Base-by-base conservation (phyloP, 2,113 vertebrate species). In the Salvelinus sp. region DNA sequence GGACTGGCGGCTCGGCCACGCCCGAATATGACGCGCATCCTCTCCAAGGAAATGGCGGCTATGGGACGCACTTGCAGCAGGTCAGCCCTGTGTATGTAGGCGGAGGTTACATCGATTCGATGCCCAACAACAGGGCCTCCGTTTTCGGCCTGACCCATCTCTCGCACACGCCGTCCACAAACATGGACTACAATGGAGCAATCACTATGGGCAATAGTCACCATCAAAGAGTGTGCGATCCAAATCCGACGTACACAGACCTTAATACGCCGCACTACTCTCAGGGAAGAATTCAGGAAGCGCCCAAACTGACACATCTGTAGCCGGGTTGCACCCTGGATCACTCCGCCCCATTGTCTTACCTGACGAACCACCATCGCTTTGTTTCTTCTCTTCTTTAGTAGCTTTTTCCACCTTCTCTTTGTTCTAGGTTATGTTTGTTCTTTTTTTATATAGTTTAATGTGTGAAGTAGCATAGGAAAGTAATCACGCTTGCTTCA, bases 261-360 rank as follows among this genome's bases (percentile, higher is more conserved):
- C 95, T 98, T 92, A 44, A 44, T 44, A 96, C 97, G 1, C 86
- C 95, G 93, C 97, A 98, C 91, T 97, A 97, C 95, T 95, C 97
- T 98, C 98, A 98, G 96, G 98, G 96, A 98, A 98, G 96, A 97
- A 98, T 98, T 96, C 98, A 98, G 95, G 97, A 99, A 97, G 97
- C 96, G 73, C 97, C 98, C 90, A 99, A 98, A 93, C 93, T 98
- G 91, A 99, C 97, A 84, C 96, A 99, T 94, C 95, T 98, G 95
- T 99, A 96, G 95, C 93, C 89, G 87, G 86, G 88, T 89, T 83
- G 92, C 91, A 87, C 76, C 73, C 83, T 47, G 82, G 87, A 88
- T 87, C 81, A 90, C 88, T 89, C 91, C 88, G 90, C 91, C 88
- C 50, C 85, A 88, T 90, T 91, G 80, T 92, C 92, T 93, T 90